phyloP scores from a whole-genome alignment of 2,113 vertebrate genomes.

The Salvelinus namaycush region DNA sequence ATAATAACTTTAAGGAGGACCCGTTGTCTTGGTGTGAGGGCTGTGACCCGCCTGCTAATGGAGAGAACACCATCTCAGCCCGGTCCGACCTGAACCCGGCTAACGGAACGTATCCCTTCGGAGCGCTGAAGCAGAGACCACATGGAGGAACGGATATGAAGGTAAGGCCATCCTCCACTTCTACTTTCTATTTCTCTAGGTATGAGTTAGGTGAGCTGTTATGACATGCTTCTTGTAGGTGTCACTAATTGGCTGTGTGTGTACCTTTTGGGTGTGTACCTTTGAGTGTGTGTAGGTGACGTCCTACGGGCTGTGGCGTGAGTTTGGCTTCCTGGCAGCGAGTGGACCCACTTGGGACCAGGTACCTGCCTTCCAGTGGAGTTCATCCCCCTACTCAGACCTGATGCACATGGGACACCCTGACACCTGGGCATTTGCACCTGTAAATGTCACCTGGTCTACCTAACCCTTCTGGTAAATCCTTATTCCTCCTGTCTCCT shows the following conservation, averaged over 20 bases:
- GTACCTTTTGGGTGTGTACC: conserved; percentile 4
- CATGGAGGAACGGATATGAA: conserved; percentile 93
- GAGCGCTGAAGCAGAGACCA: conserved; percentile 83
- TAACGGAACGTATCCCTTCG: conserved; percentile 93
- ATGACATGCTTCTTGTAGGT: background rate
- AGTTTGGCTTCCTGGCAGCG: conserved; percentile 77
- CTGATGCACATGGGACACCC: conserved; percentile 91
- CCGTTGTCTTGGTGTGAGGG: conserved; percentile 80
- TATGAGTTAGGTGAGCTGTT: background rate
- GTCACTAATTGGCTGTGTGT: background rate
- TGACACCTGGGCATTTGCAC: conserved; percentile 86
- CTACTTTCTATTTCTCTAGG: background rate
- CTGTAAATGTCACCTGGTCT: conserved; percentile 81
- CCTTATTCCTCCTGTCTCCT: too few relatives aligned
- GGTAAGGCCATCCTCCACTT: conserved; percentile 62
- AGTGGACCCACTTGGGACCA: conserved; percentile 90
- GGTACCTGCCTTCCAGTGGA: conserved; percentile 90
- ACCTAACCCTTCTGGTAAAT: conserved; percentile 50
- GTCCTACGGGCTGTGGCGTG: conserved; percentile 74
- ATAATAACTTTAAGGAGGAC: conserved; percentile 88
- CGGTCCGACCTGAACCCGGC: conserved; percentile 89
- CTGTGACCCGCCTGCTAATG: conserved; percentile 82
- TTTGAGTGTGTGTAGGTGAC: conserved; percentile 78
- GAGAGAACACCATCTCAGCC: conserved; percentile 88
- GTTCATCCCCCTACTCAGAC: conserved; percentile 79